Evolutionary conservation across 2,888 invertebrate species (phyloP), one percentile per base, ranked within the genome.

Genomic region (Hemaris fuciformis): DNA sequence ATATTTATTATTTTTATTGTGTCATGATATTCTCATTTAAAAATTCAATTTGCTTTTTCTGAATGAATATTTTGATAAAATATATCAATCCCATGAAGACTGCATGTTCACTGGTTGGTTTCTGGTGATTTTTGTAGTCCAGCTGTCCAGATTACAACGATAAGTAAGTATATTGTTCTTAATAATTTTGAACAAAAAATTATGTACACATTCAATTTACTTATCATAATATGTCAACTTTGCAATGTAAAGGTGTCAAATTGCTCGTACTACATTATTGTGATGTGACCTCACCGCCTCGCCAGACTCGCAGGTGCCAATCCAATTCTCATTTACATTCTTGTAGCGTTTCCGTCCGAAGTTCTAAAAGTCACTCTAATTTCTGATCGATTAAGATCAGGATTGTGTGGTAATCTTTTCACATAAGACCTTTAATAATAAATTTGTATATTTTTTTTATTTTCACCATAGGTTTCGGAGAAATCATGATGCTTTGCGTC

Each of bases 221-320:
- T 10, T 45, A 58, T 38, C 34, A 34, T 18, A 31, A n/a, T n/a
- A 41, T 20, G 34, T 23, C 48, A 48, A 60, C 18, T 53, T 38
- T 48, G 25, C 48, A 48, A 48, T 41, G 41, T 60, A 60, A 60
- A 60, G 25, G 60, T 60, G 48, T 53, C 60, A 53, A 41, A 57
- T 46, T 8, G 57, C 57, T 61, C 45, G 61, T 64, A 68, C 68
- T 67, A 81, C 78, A 82, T 80, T 83, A 78, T 76, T 76, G 64
- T 61, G 59, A 20, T 68, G 69, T 89, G 85, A 88, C 88, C 86
- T 90, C 89, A 90, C 62, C 77, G 64, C 59, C 75, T 43, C 74
- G 76, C 84, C 84, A 91, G 91, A 91, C 89, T 76, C 75, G 74
- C 89, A 87, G 91, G 91, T 89, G 91, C 89, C 90, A 76, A 77